Base-by-base conservation (phyloP, 1,140 invertebrate genomes). In the Holcopasites calliopsidis region DNA sequence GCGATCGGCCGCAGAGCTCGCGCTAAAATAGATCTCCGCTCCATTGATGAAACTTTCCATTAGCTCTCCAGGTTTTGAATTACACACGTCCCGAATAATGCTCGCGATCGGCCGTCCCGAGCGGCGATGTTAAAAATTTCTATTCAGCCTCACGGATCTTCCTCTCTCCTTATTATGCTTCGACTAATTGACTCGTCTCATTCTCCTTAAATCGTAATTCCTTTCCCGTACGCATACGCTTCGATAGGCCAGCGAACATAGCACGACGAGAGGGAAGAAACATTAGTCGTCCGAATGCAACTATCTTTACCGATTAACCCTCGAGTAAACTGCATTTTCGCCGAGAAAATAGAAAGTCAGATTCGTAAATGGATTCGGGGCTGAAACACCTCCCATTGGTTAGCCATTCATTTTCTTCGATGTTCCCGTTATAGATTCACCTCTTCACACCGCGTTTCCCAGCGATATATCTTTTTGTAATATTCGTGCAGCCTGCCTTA, bases 41-140 rank as follows among this genome's bases (percentile, higher is more conserved):
- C 47, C 77, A 11, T 52, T 52, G 60, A 80, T 65, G 42, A 74
- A 76, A 81, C 71, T 80, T 81, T 81, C 77, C 64, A 81, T 80
- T 76, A 81, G 58, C 74, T 65, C 80, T 42, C 77, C 70, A n/a
- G 35, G 77, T 80, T 79, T 79, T 28, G 42, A 64, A 64, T 72
- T 72, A 54, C 44, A 42, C 58, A 23, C 31, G 33, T 31, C 23
- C 33, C 8, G n/a, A 2, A 4, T 8, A 6, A 5, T 8, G 26
- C 5, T 21, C 11, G 35, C 18, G 13, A 71, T 54, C 35, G 26
- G 52, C 26, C 16, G 26, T 35, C 11, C 11, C 6, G 2, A 8
- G 10, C n/a, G 6, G 21, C 6, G 33, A 21, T n/a, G 21, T 35
- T 35, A 50, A 49, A 49, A 38, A 40, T 50, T 61, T 40, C 38